These are phyloP conservation scores for Eueremaeus valkanovi DNA, from an alignment of 2,888 invertebrate genomes.

Conservation along the genomic window DNA sequence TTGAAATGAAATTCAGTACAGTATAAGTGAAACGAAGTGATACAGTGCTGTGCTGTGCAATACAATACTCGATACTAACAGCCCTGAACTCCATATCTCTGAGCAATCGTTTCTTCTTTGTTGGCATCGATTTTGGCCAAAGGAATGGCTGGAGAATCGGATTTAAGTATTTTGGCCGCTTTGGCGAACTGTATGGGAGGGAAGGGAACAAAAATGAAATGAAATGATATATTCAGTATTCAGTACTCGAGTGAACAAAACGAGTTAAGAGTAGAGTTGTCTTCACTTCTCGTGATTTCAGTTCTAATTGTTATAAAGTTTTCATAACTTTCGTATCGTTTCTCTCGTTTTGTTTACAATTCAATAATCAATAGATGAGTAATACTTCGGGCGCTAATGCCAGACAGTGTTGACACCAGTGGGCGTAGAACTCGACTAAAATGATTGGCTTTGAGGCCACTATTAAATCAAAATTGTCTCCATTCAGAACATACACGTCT, in stretches of 20 bases:
- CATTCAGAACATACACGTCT: slow-evolving; percentile 54
- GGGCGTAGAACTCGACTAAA: slow-evolving; percentile 60
- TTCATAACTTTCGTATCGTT: no score
- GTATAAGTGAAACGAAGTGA: not conserved
- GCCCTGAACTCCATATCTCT: slow-evolving; percentile 54
- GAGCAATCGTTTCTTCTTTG: slow-evolving; percentile 54
- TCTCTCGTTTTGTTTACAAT: no score
- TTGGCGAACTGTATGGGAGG: no score
- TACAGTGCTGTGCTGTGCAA: no score
- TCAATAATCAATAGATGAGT: no score
- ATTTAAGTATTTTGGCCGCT: slow-evolving; percentile 52
- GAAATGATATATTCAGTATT: no score
- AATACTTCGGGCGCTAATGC: slow-evolving; percentile 57
- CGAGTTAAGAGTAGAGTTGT: no score
- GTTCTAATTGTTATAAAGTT: no score
- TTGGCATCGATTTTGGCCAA: slow-evolving; percentile 58
- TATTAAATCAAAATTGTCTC: slow-evolving; percentile 55
- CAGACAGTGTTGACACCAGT: slow-evolving; percentile 63
- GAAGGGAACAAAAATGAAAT: no score
- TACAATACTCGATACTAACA: no score
- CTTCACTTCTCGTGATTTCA: no score
- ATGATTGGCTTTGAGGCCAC: slow-evolving; percentile 53
- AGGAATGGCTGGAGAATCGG: slow-evolving; percentile 51
- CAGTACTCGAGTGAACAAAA: no score
- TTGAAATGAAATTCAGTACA: not conserved